Evolutionary conservation across 1,140 invertebrate species (phyloP), one percentile per base, ranked within the genome.

Genomic region (Leguminivora glycinivorella): DNA sequence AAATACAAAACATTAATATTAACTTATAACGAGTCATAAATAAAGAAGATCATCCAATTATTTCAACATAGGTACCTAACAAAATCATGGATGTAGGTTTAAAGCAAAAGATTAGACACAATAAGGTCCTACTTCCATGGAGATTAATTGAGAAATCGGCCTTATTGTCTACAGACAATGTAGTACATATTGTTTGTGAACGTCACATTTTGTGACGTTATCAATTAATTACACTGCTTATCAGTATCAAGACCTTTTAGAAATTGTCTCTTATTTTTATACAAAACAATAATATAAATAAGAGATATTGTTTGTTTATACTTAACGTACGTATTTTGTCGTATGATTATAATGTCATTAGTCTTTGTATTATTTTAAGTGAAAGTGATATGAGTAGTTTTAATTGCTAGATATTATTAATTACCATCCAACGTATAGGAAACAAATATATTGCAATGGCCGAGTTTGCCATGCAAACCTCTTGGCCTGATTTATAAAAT

Each of bases 41-140:
- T 40, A 47, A 68, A 68, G 26, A 68, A 43, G 34, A 43, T 25
- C 31, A 68, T 40, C 4, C 40, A 24, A 68, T 40, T 67, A 25
- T 22, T 17, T 68, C 6, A 10, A 52, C 22, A 52, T 52, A 52
- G 12, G 12, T 52, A 22, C 0, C 1, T 22, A 52, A 52, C 7
- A 43, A 43, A 17, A 43, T 3, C 4, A 43, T 43, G 12, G 40
- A n/a, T 43, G n/a, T 4, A 17, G 40, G 4, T 38, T 38, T 12
- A 38, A 43, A 17, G 40, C n/a, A 43, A n/a, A 14, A 43, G n/a
- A 43, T 14, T 43, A 43, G 40, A 4, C n/a, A 43, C 40, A 43
- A 43, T 43, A 14, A 43, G n/a, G 3, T 10, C 3, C n/a, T 43
- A n/a, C 0, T 43, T n/a, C 4, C 40, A 43, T 17, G 17, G 17